Conservation (phyloP, 1,140 invertebrate species). For the Leptinotarsa texana region DNA sequence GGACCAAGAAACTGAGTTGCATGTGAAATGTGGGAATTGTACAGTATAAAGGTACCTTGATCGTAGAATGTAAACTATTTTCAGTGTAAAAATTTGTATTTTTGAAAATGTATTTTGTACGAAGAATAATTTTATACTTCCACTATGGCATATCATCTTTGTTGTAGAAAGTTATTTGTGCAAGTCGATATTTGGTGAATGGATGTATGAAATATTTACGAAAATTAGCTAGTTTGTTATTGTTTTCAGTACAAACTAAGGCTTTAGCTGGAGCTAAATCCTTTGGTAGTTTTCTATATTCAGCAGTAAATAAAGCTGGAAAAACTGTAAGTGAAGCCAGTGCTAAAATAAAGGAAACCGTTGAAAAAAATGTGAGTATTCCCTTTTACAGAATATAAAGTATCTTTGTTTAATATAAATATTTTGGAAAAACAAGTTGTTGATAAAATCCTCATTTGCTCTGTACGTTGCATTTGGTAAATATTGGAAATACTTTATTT, state of each 20-base stretch:
- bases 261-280: conserved; percentile 88
- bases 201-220: background rate
- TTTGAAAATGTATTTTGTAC: no score
- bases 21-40: no score
- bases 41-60: no score
- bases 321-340: conserved; percentile 75
- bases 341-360: conserved; percentile 92
- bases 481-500: background rate
- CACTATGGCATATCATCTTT: no score
- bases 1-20: no score
- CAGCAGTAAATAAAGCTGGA: conserved; percentile 87
- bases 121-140: no score
- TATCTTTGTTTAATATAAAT: background rate
- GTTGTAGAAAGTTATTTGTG: background rate
- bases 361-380: conserved; percentile 90
- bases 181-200: background rate
- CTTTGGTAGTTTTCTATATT: conserved; percentile 89
- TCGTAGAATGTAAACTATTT: no score
- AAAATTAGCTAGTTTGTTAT: conserved; percentile 17
- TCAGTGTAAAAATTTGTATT: no score
- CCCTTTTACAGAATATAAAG: background rate
- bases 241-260: conserved; percentile 80
- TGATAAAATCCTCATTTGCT: background rate
- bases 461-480: background rate
- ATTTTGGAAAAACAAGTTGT: background rate